Evolutionary conservation across 2,797 vertebrate species (phyloP), one percentile per base, ranked within the genome.

Genomic region (Garrulus glandarius): DNA sequence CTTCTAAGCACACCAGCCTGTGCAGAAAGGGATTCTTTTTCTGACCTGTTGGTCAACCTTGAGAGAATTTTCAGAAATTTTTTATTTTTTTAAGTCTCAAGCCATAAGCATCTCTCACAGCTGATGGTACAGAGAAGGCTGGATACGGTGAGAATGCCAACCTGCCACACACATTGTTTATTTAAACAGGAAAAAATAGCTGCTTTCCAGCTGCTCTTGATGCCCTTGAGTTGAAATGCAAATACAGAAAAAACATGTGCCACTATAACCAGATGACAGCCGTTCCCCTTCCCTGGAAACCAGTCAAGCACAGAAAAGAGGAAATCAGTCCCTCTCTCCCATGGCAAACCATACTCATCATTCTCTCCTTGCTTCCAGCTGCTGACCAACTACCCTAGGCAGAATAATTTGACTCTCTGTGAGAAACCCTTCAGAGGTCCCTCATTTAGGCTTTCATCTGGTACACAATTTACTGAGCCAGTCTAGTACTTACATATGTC

Each of bases 151-250:
- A 84, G 56, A 93, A 81, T 8, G 1, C n/a, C 65, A 94, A 64
- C 57, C 59, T 67, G 52, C 79, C 80, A 84, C 82, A 84, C 57
- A 61, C 19, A 12, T 17, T 95, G 68, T 92, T 96, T 95, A 37
- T 94, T 92, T 94, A 46, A 93, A 86, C 34, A 59, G 76, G 56
- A 87, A 63, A 92, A 93, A 96, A 90, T 86, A 97, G 41, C 82
- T 86, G 49, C 37, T 96, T 85, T 91, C 84, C 92, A 95, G 83
- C 84, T 92, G 91, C 61, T 91, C 37, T 91, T 0, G 6, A 89
- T 91, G 76, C 50, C 89, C 91, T 91, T 93, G 91, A 95, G 79
- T 95, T 92, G 87, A 93, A 94, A 94, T 71, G 67, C 87, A 96
- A 94, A 90, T 50, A 94, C 4, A 84, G 92, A 85, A 78, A 89